phyloP scores from a whole-genome alignment of 2,888 invertebrate species.

The Slavum lentiscoides region DNA sequence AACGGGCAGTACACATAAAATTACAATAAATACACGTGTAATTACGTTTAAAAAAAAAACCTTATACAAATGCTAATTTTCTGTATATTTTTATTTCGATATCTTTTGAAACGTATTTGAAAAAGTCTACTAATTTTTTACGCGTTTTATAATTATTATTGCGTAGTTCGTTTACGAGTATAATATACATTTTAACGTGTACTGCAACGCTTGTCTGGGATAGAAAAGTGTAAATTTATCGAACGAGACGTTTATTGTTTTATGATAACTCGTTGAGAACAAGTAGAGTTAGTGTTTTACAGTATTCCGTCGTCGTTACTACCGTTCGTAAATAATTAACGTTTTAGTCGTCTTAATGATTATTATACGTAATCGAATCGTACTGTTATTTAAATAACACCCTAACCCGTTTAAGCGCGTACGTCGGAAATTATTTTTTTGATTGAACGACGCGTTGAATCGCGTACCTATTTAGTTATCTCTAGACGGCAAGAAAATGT shows the following conservation, averaged over 20 bases:
- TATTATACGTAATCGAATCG: neutral
- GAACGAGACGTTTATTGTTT: neutral
- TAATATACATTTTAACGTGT: neutral
- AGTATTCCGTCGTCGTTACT: neutral
- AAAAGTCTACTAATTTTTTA: neutral
- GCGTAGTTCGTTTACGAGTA: neutral
- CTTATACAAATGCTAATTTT: too few relatives aligned
- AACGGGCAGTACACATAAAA: too few relatives aligned
- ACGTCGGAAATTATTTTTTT: neutral
- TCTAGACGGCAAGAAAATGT: neutral
- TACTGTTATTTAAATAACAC: slow-evolving; percentile 1
- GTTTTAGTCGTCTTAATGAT: neutral
- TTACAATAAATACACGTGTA: too few relatives aligned
- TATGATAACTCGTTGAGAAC: slow-evolving; percentile 1
- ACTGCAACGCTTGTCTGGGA: neutral
- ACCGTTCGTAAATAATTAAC: slow-evolving; percentile 13
- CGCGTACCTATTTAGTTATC: neutral
- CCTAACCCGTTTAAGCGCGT: neutral
- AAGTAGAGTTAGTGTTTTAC: slow-evolving; percentile 1
- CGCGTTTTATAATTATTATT: neutral
- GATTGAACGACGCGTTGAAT: neutral
- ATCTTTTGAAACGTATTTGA: neutral
- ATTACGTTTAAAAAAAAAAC: too few relatives aligned
- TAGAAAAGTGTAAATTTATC: neutral
- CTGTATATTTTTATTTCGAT: too few relatives aligned